A percentile compares a stretch with the other conserved stretches of the same genome.
phyloP scores from a whole-genome alignment of 2,888 invertebrate species.

The Nowickia ferox region DNA sequence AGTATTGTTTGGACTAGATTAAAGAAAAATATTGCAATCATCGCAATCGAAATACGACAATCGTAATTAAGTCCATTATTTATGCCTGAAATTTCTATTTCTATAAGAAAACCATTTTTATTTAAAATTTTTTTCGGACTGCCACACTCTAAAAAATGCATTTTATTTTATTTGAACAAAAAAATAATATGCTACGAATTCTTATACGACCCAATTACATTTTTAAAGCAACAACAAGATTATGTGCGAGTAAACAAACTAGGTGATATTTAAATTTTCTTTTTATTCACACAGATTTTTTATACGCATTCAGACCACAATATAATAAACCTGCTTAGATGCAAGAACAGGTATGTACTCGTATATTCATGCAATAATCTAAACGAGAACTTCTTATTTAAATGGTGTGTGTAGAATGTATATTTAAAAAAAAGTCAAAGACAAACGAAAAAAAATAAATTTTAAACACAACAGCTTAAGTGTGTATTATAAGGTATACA shows the following conservation, averaged over 20 bases:
- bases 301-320: constrained; percentile 6
- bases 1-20: too few species aligned
- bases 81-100: too few species aligned
- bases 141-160: constrained; percentile 9
- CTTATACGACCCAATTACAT: constrained; percentile 63
- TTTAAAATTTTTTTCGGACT: neutral
- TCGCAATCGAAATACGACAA: too few species aligned
- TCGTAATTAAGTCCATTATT: too few species aligned
- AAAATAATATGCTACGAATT: constrained; percentile 63
- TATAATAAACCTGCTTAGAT: constrained; percentile 1
- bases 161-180: constrained; percentile 13
- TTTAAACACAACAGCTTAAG: too few species aligned
- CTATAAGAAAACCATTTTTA: too few species aligned
- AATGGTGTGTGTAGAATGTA: constrained; percentile 26
- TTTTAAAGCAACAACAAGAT: constrained; percentile 42
- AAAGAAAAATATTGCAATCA: too few species aligned
- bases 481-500: too few species aligned
- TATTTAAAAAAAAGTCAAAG: constrained; percentile 18
- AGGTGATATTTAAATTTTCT: constrained; percentile 36
- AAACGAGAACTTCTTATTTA: constrained; percentile 61
- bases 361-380: constrained; percentile 30
- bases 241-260: constrained; percentile 52
- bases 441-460: neutral
- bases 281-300: constrained; percentile 35
- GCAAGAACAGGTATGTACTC: neutral